Evolutionary conservation across 2,797 vertebrate genomes (phyloP), one percentile per base, ranked within the genome.

Genomic region (Macroramphosus scolopax): DNA sequence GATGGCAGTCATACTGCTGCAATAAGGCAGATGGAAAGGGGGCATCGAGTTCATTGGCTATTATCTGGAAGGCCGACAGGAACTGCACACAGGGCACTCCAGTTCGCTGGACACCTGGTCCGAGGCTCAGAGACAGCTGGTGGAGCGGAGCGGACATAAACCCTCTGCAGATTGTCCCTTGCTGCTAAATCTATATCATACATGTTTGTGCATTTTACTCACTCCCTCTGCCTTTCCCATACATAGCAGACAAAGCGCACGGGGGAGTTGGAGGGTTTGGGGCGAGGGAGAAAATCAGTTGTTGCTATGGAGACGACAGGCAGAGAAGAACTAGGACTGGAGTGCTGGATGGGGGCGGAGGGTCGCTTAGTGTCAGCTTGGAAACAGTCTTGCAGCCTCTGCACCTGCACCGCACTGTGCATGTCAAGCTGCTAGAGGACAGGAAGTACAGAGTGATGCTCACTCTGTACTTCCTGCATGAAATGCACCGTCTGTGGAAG

Each of bases 31-130:
- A 79, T 37, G 42, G 79, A 73, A 65, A 72, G 55, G 79, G 89
- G 89, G 89, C 88, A 89, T 63, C 48, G 83, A 75, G 90, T 91
- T 91, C 86, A 88, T 82, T 87, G 88, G 84, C 86, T 75, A 89
- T 90, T 91, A 90, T 89, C 84, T 87, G 84, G 77, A 88, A 87
- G 88, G 85, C 85, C 81, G 63, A 89, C 88, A 86, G 86, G 85
- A 90, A 87, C 85, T 83, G 78, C 83, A 84, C 80, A 85, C 82
- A 82, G 88, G 87, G 82, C 87, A 88, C 85, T 87, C 78, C 80
- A 88, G 88, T 88, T 87, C 81, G 82, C 82, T 52, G 82, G 87
- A 87, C 89, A 92, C 89, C 90, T 91, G 90, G 88, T 87, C 80
- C 68, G 53, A 82, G 78, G 79, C 85, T 77, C 84, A 82, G 84